Evolutionary conservation across 2,113 vertebrate species (phyloP).

Genomic region (Lucifuga dentata): DNA sequence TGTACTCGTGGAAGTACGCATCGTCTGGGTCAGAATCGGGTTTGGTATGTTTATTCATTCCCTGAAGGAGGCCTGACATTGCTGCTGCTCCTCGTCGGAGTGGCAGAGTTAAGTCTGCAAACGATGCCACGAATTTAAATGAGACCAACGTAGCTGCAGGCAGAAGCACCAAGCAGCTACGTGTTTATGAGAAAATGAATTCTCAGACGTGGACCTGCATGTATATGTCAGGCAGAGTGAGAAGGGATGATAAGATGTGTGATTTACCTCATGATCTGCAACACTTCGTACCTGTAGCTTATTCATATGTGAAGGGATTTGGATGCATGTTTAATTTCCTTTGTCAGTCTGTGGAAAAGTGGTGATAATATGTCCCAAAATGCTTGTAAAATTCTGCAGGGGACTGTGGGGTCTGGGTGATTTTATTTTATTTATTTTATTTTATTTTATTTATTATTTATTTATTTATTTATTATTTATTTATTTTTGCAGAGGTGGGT

Average conservation of each 20-base stretch:
- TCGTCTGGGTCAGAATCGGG: constrained; percentile 22
- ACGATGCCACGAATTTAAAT: constrained; percentile 54
- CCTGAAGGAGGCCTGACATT: constrained; percentile 37
- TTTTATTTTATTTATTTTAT: too few species aligned
- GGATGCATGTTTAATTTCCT: too few species aligned
- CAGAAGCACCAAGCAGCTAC: constrained; percentile 5
- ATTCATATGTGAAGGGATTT: too few species aligned
- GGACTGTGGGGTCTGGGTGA: too few species aligned
- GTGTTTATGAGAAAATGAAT: constrained; percentile 59
- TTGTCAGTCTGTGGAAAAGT: too few species aligned
- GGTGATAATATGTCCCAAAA: too few species aligned
- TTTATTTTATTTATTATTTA: too few species aligned
- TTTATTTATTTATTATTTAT: too few species aligned
- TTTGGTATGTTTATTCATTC: constrained; percentile 18
- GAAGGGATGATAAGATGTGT: constrained; percentile 31
- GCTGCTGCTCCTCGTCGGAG: constrained; percentile 22
- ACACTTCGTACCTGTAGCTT: not conserved
- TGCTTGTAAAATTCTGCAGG: too few species aligned
- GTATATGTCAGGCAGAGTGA: constrained; percentile 29
- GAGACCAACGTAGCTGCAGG: constrained; percentile 38
- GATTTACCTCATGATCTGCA: constrained; percentile 24
- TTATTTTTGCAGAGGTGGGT: too few species aligned
- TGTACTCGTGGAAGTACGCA: constrained; percentile 1
- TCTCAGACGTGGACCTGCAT: constrained; percentile 10
- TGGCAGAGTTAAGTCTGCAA: constrained; percentile 30